Evolutionary conservation across 53 echinoderm and acorn worm species (phyloP).

Genomic region (Apostichopus leukothele): DNA sequence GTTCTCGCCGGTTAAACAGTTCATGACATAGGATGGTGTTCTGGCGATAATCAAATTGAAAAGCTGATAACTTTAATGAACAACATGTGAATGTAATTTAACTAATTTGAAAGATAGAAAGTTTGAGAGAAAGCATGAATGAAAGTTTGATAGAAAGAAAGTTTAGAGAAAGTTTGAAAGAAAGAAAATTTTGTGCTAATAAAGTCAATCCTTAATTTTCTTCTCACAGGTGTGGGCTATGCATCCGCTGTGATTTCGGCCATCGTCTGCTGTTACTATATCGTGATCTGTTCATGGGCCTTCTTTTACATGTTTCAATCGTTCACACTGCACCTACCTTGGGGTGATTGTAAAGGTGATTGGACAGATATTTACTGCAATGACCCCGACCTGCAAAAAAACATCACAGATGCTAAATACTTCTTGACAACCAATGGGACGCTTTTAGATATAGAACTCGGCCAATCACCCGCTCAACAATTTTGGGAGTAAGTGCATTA

Average conservation of each 20-base stretch:
- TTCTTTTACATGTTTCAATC: conserved; percentile 89
- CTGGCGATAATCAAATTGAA: too few species aligned
- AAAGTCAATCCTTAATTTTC: too few species aligned
- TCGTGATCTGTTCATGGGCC: conserved; percentile 88
- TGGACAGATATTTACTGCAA: conserved; percentile 80
- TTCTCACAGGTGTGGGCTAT: conserved; percentile 70
- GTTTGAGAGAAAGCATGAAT: too few species aligned
- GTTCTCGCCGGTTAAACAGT: too few species aligned
- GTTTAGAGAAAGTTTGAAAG: too few species aligned
- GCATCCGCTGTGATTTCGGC: conserved; percentile 75
- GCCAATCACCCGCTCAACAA: conserved; percentile 80
- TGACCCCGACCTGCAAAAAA: conserved; percentile 60
- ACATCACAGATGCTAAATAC: conserved; percentile 52
- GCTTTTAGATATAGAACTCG: conserved; percentile 53
- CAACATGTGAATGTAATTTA: too few species aligned
- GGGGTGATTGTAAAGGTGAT: conserved; percentile 73
- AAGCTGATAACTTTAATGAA: too few species aligned
- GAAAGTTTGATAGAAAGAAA: too few species aligned
- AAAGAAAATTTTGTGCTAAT: too few species aligned
- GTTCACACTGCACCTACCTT: conserved; percentile 68
- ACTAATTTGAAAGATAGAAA: too few species aligned
- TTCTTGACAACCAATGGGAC: conserved; percentile 70
- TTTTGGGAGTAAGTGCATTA: conserved; percentile 81
- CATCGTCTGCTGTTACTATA: conserved; percentile 81
- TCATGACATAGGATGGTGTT: too few species aligned